Evolutionary conservation across 1,140 invertebrate genomes (phyloP), one percentile per base, ranked within the genome.

Genomic region (Drosophila varians): DNA sequence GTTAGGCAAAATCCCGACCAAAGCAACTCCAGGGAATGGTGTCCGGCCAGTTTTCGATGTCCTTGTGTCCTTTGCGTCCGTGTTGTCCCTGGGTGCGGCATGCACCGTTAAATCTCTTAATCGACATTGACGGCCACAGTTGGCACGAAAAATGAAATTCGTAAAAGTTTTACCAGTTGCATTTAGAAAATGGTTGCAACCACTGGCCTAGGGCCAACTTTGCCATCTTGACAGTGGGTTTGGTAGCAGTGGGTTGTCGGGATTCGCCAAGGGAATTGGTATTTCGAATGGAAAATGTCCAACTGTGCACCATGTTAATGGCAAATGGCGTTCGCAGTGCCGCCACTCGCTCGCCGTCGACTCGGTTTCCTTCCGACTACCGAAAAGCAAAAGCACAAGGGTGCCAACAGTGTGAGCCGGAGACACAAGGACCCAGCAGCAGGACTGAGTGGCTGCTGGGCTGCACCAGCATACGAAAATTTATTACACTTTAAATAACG

Each of bases 61-160:
- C 38, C 38, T 8, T 5, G 12, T 42, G 14, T 42, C 34, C 34
- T 14, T 9, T 18, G 16, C 4, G 38, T 21, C 38, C 38, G 14
- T 8, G 21, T 9, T 19, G 21, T 47, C 56, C 36, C 25, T 26
- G 45, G 43, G 21, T 74, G 51, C 40, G 31, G 52, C 57, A 56
- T 78, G 64, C 71, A 58, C 74, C 71, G 71, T 76, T 84, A 76
- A 84, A 86, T 86, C 79, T 86, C 80, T 76, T 86, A 84, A 84
- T 84, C 80, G 71, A 84, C 79, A 78, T 71, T 68, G 75, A 84
- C 75, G 80, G 71, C 66, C 79, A 64, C 70, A 78, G 74, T 83
- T 82, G 78, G 70, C 52, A 43, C 62, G 58, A 71, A 77, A 75
- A 86, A 84, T 79, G 65, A 73, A 79, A 80, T 73, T 79, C 72